phyloP scores from a whole-genome alignment of 2,888 invertebrate genomes.

The Gymnosoma rotundatum region DNA sequence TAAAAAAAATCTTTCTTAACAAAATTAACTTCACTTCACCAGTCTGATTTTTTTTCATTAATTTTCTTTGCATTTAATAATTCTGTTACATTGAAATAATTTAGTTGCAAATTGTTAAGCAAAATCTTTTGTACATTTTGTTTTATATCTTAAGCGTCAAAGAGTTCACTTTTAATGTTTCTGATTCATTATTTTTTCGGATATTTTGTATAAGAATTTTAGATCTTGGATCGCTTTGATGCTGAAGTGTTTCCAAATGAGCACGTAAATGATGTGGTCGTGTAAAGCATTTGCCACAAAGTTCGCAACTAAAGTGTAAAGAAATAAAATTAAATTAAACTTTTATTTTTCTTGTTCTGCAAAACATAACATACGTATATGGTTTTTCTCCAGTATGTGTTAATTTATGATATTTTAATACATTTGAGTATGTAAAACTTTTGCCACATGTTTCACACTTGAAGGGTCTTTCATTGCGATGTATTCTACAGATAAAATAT shows the following conservation, averaged over 20 bases:
- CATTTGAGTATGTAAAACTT: conserved; percentile 80
- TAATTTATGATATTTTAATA: conserved; percentile 79
- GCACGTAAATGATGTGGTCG: conserved; percentile 81
- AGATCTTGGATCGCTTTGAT: conserved; percentile 78
- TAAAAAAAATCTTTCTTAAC: too few species aligned
- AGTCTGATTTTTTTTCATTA: background rate
- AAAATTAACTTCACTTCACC: background rate
- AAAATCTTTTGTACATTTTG: background rate
- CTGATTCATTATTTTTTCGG: conserved; percentile 63
- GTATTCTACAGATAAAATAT: conserved; percentile 74
- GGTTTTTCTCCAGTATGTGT: conserved; percentile 82
- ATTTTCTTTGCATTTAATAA: background rate
- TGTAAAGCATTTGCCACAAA: conserved; percentile 80
- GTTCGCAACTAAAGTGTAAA: conserved; percentile 75
- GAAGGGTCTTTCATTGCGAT: conserved; percentile 81
- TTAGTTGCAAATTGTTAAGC: too few species aligned
- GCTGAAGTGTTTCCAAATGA: conserved; percentile 80
- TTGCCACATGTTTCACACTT: conserved; percentile 80
- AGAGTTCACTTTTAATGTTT: background rate
- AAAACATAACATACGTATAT: conserved; percentile 74
- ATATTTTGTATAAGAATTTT: conserved; percentile 73
- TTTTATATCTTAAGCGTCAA: conserved; percentile 14
- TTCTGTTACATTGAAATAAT: background rate
- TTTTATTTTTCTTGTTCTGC: background rate
- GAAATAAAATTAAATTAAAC: background rate